Evolutionary conservation across 2,888 invertebrate species (phyloP).

Genomic region (Eupithecia insigniata): DNA sequence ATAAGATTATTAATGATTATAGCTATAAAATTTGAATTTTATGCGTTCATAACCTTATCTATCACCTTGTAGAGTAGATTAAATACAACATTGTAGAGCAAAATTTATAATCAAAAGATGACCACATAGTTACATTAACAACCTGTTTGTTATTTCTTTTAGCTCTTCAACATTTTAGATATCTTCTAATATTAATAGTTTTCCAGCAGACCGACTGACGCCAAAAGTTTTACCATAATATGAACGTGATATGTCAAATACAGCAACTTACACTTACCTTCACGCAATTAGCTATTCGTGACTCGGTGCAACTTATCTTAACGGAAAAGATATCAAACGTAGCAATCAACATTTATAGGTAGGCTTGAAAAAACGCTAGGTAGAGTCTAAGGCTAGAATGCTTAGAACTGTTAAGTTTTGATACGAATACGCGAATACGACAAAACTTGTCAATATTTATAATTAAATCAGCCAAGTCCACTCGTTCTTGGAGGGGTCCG

Average conservation of each 20-base stretch:
- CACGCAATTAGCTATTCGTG: constrained; percentile 42
- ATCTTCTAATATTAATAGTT: not conserved
- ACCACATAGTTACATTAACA: not conserved
- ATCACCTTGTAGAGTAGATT: not conserved
- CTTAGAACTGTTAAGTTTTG: not conserved
- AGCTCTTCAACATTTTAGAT: not conserved
- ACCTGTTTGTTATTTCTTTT: not conserved
- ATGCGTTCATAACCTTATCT: constrained; percentile 5
- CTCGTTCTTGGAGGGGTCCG: no score
- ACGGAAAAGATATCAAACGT: constrained; percentile 33
- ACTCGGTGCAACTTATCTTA: constrained; percentile 43
- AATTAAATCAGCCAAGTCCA: no score
- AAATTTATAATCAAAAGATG: not conserved
- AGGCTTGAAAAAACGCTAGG: not conserved
- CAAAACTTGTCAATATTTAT: not conserved
- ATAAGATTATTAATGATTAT: constrained; percentile 47
- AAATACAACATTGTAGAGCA: not conserved
- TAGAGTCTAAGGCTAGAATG: not conserved
- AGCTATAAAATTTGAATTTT: constrained; percentile 26
- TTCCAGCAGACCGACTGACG: not conserved
- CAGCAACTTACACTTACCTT: constrained; percentile 30
- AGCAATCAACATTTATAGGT: constrained; percentile 10
- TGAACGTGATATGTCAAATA: constrained; percentile 59
- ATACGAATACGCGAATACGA: not conserved
- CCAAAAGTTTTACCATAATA: not conserved